Conservation (phyloP, 2,888 invertebrate species). For the Ommatoiulus sabulosus region DNA sequence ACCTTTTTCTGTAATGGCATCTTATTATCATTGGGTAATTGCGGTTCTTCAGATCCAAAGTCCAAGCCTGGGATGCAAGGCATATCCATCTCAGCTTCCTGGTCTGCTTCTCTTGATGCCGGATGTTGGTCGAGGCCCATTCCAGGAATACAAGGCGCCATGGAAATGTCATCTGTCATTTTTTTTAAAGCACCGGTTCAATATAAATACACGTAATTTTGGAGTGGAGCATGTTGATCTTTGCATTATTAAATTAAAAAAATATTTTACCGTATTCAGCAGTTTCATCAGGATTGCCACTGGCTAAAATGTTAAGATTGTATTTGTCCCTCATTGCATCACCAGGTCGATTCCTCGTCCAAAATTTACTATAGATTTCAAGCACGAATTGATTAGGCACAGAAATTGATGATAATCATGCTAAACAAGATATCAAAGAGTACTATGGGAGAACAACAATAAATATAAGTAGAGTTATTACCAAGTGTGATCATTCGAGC, state of each 20-base stretch:
- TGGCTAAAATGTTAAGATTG: constrained; percentile 91
- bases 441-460: neutral
- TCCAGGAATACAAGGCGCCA: constrained; percentile 79
- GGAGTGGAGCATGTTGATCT: neutral
- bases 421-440: neutral
- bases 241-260: neutral
- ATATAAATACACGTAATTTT: neutral
- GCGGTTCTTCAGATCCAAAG: constrained; percentile 73
- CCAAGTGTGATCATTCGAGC: constrained; percentile 97
- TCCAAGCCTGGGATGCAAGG: constrained; percentile 85
- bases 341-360: constrained; percentile 98
- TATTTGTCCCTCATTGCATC: constrained; percentile 99
- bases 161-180: constrained; percentile 78
- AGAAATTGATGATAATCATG: neutral
- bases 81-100: constrained; percentile 62
- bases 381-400: neutral
- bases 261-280: constrained; percentile 63
- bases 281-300: constrained; percentile 71
- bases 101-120: constrained; percentile 64
- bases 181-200: neutral
- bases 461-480: constrained; percentile 16
- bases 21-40: constrained; percentile 56
- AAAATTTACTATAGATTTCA: constrained; percentile 79
- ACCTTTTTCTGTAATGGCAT: constrained; percentile 59
- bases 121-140: constrained; percentile 93